A percentile compares a stretch with the other conserved stretches of the same genome.
These are phyloP conservation scores for Cotesia chilonis DNA, from an alignment of 1,140 invertebrate species.

Conservation along the genomic window DNA sequence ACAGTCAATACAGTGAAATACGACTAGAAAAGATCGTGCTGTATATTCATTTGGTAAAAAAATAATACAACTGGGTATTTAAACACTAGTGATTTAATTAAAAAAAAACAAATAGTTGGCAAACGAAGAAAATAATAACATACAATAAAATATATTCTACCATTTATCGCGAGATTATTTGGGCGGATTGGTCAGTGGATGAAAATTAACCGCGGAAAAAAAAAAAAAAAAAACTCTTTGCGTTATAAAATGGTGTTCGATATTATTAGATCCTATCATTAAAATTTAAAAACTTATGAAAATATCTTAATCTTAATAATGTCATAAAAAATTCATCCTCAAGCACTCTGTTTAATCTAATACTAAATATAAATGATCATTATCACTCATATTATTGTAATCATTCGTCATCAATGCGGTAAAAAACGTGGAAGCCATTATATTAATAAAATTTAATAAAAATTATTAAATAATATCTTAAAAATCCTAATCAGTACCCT, in stretches of 20 bases:
- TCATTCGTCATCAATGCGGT: background rate
- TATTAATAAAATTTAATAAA: too few relatives aligned
- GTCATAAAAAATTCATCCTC: slow-evolving; percentile 23
- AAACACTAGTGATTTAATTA: background rate
- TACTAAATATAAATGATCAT: slow-evolving; percentile 47
- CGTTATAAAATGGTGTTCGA: slow-evolving; percentile 1
- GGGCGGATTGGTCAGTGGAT: slow-evolving; percentile 3
- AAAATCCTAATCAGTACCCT: slow-evolving; percentile 57
- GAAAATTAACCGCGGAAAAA: background rate
- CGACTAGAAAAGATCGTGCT: slow-evolving; percentile 27
- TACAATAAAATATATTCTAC: background rate
- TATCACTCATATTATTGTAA: slow-evolving; percentile 32
- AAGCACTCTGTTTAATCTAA: background rate
- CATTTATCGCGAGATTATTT: background rate
- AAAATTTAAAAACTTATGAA: slow-evolving; percentile 26
- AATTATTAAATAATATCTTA: slow-evolving; percentile 6
- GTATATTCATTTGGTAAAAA: slow-evolving; percentile 4
- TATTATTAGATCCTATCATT: background rate
- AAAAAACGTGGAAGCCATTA: slow-evolving; percentile 25
- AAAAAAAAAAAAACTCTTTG: background rate
- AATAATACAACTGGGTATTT: slow-evolving; percentile 16
- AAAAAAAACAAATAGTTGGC: background rate
- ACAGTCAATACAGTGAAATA: slow-evolving; percentile 27
- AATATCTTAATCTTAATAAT: slow-evolving; percentile 26
- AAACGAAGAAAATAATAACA: background rate